Percentiles rank a stretch among this genome's conserved stretches.
These are phyloP conservation scores for Borostomias antarcticus DNA, from an alignment of 2,797 vertebrate genomes.

Conservation along the genomic window DNA sequence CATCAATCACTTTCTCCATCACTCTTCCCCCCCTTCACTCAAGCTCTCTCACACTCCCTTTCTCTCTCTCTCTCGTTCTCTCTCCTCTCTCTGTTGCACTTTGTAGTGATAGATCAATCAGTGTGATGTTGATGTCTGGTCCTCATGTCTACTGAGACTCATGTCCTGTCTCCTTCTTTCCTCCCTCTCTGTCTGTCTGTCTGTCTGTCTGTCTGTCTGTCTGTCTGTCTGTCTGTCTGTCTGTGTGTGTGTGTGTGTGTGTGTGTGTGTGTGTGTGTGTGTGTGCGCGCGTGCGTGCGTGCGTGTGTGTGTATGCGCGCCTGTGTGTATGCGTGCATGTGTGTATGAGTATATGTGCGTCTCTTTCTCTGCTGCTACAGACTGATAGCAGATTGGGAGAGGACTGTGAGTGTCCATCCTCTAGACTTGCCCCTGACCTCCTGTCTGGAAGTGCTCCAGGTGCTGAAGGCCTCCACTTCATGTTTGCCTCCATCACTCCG, in stretches of 20 bases:
- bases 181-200: neutral
- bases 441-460: conserved; percentile 85
- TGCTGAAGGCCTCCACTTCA: conserved; percentile 80
- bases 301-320: conserved; percentile 20
- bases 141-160: too few species aligned
- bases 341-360: neutral
- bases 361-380: conserved; percentile 61
- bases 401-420: conserved; percentile 85
- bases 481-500: conserved; percentile 84
- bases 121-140: too few species aligned
- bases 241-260: conserved; percentile 33
- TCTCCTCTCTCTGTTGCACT: neutral
- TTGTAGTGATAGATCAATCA: too few species aligned
- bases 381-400: conserved; percentile 83
- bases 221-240: conserved; percentile 24
- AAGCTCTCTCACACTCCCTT: conserved; percentile 15
- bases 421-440: conserved; percentile 85
- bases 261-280: neutral
- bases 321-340: conserved; percentile 34
- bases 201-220: neutral
- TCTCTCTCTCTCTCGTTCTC: conserved; percentile 1
- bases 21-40: conserved; percentile 31
- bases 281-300: conserved; percentile 10
- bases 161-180: neutral
- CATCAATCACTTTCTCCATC: conserved; percentile 58